Base-by-base conservation (phyloP, 2,888 invertebrate species). In the Cephus rjabovi region DNA sequence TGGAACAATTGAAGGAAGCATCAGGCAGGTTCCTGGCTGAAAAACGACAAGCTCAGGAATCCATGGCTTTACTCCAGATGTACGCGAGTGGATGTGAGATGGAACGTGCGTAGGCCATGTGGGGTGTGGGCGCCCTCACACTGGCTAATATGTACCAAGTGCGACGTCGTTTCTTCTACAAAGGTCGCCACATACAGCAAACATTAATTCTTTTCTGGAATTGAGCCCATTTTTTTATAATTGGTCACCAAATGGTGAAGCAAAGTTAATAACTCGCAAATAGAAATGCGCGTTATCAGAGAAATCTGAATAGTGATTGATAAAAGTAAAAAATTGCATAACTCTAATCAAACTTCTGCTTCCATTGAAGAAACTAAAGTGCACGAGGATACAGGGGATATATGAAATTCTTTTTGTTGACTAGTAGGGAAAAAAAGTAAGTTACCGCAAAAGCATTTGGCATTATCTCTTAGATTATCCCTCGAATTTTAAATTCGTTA, bases 1-100 rank as follows among this genome's bases (percentile, higher is more conserved):
- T 96, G 88, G 96, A 96, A 89, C 96, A 96, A 91, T 93, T 96
- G 82, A 96, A 97, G 91, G 97, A 97, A 93, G 96, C 96, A 40
- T 96, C 97, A 86, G 96, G 96, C 89, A 94, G 96, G 94, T 96
- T 92, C 91, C 92, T 97, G 85, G 94, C 95, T 87, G 97, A 97
- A 89, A 97, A 97, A 92, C 94, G 97, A 82, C 96, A 96, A 92
- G 97, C 97, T 75, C 96, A 96, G 92, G 97, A 97, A 93, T 96
- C 97, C 76, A 94, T 97, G 94, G 96, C 96, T 92, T 93, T 97
- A 89, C 93, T 97, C 89, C 96, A 96, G 92, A 92, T 97, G 85
- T 96, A 95, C 88, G 89, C 91, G 76, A 89, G 85, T 74, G 88
- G 90, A 34, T 90, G 90, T 71, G 91, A 91, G 87, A 90, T 90